A percentile compares a stretch with the other conserved stretches of the same genome.
Conservation (phyloP, 2,113 vertebrate species). For the Monopterus albus region DNA sequence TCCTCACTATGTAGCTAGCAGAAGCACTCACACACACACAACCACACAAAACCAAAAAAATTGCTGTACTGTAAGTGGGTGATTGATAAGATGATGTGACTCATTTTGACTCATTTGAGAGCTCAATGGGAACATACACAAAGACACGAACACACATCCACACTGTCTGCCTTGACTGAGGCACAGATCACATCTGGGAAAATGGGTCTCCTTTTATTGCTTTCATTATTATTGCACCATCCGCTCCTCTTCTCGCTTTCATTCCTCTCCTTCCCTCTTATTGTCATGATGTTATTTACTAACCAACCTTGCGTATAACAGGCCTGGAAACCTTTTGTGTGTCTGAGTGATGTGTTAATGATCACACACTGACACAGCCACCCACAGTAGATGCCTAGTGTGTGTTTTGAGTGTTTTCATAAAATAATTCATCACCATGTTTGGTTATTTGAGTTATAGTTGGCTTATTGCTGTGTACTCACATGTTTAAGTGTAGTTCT, state of each 20-base stretch:
- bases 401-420: constrained; percentile 10
- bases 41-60: constrained; percentile 3
- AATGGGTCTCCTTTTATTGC: constrained; percentile 69
- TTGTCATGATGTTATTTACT: constrained; percentile 56
- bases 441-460: constrained; percentile 1
- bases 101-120: constrained; percentile 68
- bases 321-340: constrained; percentile 43
- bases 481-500: constrained; percentile 4
- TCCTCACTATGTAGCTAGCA: too few relatives aligned
- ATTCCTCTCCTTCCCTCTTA: constrained; percentile 20
- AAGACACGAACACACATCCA: constrained; percentile 11
- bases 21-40: too few relatives aligned
- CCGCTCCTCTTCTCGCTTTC: constrained; percentile 35
- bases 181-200: constrained; percentile 64
- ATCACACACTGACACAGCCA: constrained; percentile 38
- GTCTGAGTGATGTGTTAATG: constrained; percentile 47
- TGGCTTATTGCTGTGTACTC: constrained; percentile 19
- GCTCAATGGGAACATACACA: constrained; percentile 44
- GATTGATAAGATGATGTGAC: constrained; percentile 74
- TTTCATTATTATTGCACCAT: constrained; percentile 64
- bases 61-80: constrained; percentile 63
- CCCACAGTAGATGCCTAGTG: constrained; percentile 11
- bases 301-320: constrained; percentile 15
- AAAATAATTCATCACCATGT: constrained; percentile 3
- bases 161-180: constrained; percentile 24